Evolutionary conservation across 2,888 invertebrate species (phyloP), one percentile per base, ranked within the genome.

Genomic region (Patella depressa): DNA sequence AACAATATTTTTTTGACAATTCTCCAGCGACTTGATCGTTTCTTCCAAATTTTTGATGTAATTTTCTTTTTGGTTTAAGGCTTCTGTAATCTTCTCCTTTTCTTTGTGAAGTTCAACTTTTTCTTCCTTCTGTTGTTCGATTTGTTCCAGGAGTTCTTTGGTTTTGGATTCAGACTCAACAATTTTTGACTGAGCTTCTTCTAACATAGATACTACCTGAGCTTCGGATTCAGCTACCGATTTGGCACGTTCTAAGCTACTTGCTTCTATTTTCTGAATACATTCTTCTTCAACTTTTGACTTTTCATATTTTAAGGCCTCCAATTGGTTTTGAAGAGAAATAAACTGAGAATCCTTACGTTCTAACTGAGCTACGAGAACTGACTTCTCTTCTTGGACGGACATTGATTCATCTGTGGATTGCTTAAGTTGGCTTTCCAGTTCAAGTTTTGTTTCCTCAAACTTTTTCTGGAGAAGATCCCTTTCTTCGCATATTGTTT

Each of bases 311-410:
- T 72, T 75, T 75, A 81, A 76, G 34, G 81, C 78, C 11, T 79
- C 73, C 14, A 80, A 71, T 73, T 84, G 83, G 24, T 81, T 74
- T 24, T 73, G 77, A 24, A 79, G 76, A 34, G 78, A 69, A 57
- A 75, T 71, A 17, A 77, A 53, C 55, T 79, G 77, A 75, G 83
- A 73, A 54, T 83, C 84, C 69, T 81, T 82, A 57, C 79, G 74
- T 14, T 81, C 84, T 11, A 87, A 65, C 72, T 83, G 79, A 65
- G 74, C 72, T n/a, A 81, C 79, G 34, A 82, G 34, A 17, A 80
- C 80, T 45, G 55, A 73, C 53, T 81, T 83, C 71, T 82, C 84
- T 73, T 74, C 73, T 24, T 53, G 65, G 14, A 55, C 57, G 15
- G n/a, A 12, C n/a, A 76, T 74, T 0, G 70, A 54, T 15, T 75